phyloP scores from a whole-genome alignment of 1,140 invertebrate genomes.

The Drosophila lacertosa region DNA sequence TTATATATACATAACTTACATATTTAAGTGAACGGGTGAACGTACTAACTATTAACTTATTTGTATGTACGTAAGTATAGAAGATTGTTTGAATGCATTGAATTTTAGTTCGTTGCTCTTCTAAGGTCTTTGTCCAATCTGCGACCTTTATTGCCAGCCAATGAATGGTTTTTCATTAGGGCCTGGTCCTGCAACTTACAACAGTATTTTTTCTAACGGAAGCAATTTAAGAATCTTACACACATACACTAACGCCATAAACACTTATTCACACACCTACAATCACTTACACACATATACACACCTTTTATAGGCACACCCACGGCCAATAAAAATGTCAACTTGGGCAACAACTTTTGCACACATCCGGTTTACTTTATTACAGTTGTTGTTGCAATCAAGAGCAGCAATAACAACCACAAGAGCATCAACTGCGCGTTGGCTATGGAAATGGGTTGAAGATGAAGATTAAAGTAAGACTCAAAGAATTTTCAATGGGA shows the following conservation, averaged over 20 bases:
- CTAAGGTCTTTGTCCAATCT: constrained; percentile 4
- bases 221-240: constrained; percentile 50
- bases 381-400: constrained; percentile 25
- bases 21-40: no score
- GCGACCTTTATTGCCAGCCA: constrained; percentile 10
- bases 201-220: constrained; percentile 29
- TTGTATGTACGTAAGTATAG: no score
- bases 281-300: no score
- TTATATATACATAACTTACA: no score
- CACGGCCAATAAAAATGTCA: constrained; percentile 56
- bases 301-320: constrained; percentile 1
- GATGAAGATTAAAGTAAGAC: no score
- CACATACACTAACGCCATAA: not conserved
- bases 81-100: no score
- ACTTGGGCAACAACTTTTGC: constrained; percentile 39
- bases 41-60: no score
- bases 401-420: constrained; percentile 24
- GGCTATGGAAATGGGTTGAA: constrained; percentile 67
- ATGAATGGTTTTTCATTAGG: not conserved
- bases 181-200: constrained; percentile 8
- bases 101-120: not conserved
- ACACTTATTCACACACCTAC: constrained; percentile 1
- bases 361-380: constrained; percentile 70
- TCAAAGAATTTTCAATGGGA: no score
- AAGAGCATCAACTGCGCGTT: constrained; percentile 52